phyloP scores from a whole-genome alignment of 2,113 vertebrate genomes.

The Prunella fulvescens region DNA sequence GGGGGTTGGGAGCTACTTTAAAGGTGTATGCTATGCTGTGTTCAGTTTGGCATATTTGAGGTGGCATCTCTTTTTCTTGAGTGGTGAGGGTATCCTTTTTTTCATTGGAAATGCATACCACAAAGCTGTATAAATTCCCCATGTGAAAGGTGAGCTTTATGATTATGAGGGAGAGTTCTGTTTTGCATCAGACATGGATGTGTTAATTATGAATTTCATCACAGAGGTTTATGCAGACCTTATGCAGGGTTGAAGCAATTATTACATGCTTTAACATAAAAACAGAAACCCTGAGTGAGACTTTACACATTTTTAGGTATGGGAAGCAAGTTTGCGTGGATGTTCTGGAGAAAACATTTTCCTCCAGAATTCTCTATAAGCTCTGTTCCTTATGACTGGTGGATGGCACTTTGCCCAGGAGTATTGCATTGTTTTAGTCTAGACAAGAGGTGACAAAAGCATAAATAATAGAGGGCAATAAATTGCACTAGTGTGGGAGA shows the following conservation, averaged over 20 bases:
- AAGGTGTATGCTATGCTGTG: background rate
- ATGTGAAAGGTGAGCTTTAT: background rate
- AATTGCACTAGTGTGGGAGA: background rate
- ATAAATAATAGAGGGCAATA: background rate
- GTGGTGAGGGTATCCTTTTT: background rate
- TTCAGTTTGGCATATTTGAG: background rate
- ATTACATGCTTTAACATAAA: background rate
- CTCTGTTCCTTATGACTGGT: background rate
- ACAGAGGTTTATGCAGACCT: background rate
- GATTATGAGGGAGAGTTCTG: background rate
- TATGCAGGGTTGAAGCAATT: background rate
- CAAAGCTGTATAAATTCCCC: background rate
- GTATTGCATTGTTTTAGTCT: slow-evolving; percentile 7
- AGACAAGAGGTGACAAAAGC: slow-evolving; percentile 22
- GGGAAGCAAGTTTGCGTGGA: background rate
- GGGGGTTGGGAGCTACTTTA: background rate
- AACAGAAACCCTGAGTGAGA: background rate
- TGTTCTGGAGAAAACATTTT: background rate
- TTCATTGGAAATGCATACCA: background rate
- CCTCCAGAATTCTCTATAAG: background rate
- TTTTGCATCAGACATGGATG: background rate
- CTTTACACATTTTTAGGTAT: background rate
- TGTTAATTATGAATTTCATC: background rate
- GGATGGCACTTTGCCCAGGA: background rate
- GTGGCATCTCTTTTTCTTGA: background rate